phyloP scores from a whole-genome alignment of 2,797 vertebrate genomes.

The Cryptoprocta ferox region DNA sequence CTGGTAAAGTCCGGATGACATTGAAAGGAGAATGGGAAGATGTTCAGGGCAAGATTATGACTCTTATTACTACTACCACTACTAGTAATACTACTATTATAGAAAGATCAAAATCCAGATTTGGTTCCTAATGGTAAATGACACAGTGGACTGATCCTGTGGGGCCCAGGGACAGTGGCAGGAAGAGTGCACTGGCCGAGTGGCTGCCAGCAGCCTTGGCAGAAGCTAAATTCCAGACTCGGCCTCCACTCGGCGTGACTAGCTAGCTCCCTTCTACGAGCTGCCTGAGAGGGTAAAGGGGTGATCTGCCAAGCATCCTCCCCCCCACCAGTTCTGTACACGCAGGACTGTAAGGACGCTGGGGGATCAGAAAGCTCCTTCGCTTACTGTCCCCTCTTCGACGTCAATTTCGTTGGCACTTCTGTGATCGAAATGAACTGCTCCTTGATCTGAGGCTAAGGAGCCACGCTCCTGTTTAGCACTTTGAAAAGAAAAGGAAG shows the following conservation, averaged over 20 bases:
- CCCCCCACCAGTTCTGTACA: neutral
- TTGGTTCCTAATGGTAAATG: neutral
- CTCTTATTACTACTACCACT: neutral
- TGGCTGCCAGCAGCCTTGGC: neutral
- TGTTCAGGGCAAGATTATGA: neutral
- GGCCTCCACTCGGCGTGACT: fast-evolving
- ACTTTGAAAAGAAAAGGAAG: neutral
- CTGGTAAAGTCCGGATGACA: neutral
- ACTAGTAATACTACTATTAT: neutral
- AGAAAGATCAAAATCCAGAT: neutral
- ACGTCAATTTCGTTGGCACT: neutral
- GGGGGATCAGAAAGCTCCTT: neutral
- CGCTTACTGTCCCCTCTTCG: neutral
- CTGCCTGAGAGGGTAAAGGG: neutral
- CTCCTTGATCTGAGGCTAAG: neutral
- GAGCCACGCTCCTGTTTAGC: neutral
- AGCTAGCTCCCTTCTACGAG: neutral
- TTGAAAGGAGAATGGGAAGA: neutral
- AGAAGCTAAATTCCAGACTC: neutral
- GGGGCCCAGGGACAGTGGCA: neutral
- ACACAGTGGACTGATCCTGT: neutral
- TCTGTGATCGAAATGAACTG: neutral
- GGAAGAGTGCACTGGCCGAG: neutral
- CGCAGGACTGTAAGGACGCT: neutral
- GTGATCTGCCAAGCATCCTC: fast-evolving